Evolutionary conservation across 1,140 invertebrate species (phyloP), one percentile per base, ranked within the genome.

Genomic region (Caenorhabditis latens): DNA sequence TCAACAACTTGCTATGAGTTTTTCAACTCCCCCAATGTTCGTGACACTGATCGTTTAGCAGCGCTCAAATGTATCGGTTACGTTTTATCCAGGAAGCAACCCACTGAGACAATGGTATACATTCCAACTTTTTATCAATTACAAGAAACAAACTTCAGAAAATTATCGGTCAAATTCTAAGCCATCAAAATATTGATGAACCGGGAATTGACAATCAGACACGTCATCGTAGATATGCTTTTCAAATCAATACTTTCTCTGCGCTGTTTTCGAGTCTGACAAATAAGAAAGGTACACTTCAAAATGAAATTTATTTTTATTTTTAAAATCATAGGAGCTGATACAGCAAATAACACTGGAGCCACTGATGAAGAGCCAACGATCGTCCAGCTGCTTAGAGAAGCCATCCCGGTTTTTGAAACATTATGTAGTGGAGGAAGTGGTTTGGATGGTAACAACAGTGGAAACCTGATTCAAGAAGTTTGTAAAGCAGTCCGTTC

Each of bases 141-240:
- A 32, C 32, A 11, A 0, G 6, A 50, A 11, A 48, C 4, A 43
- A 24, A 43, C 50, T 79, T 48, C 71, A 79, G 71, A 79, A 50
- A 79, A 79, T 79, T 19, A 50, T 79, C 13, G 71, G 71, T 4
- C 71, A 79, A 50, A 79, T 79, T 79, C n/a, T 79, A 50, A 79
- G 21, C n/a, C 19, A 50, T 1, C 71, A 79, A 42, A 79, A 79
- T n/a, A 79, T 79, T 32, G 21, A 79, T 7, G 71, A 79, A 32
- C 46, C 43, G 13, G 71, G 71, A 21, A 79, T 79, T 14, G 71
- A 50, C 13, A 14, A 50, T 50, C 3, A 50, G n/a, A 79, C n/a
- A 11, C 14, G 43, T 19, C 46, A 79, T 24, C n/a, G 43, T 1
- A 40, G 71, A 50, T 79, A 79, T 24, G 46, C 46, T 21, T 79